phyloP scores from a whole-genome alignment of 2,113 vertebrate genomes.

The Heterotilapia buettikoferi region DNA sequence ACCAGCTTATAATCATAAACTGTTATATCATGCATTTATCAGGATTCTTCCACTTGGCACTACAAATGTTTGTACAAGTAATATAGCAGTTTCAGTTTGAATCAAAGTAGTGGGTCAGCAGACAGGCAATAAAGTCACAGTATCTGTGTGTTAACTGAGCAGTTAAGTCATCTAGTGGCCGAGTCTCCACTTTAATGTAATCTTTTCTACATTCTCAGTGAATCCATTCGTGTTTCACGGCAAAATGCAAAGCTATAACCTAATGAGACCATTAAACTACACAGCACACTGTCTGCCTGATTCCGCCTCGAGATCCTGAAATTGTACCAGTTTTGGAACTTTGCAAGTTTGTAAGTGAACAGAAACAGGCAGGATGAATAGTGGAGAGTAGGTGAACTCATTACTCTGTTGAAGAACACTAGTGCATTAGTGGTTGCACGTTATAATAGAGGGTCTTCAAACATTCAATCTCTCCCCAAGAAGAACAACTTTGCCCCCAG shows the following conservation, averaged over 20 bases:
- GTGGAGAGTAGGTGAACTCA: not conserved
- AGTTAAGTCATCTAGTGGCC: not conserved
- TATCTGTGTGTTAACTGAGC: not conserved
- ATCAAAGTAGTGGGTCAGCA: not conserved
- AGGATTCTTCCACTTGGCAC: not conserved
- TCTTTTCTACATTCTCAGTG: not conserved
- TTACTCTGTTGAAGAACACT: not conserved
- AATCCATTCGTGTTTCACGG: not conserved
- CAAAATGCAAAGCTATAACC: not conserved
- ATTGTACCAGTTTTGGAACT: slow-evolving; percentile 13
- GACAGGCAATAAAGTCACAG: not conserved
- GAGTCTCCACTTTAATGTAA: not conserved
- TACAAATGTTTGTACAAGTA: not conserved
- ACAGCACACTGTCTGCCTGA: not conserved
- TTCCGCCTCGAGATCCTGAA: not conserved
- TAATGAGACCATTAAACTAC: not conserved
- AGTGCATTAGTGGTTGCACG: slow-evolving; percentile 18
- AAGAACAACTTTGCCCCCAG: slow-evolving; percentile 26
- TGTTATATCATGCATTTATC: not conserved
- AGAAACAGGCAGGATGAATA: slow-evolving; percentile 1
- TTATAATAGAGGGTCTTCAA: slow-evolving; percentile 26
- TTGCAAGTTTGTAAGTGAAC: not conserved
- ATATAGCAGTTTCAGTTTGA: not conserved
- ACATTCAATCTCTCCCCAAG: not conserved
- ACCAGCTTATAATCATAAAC: not conserved